Evolutionary conservation across 2,888 invertebrate species (phyloP), one percentile per base, ranked within the genome.

Genomic region (Anthrax anthrax): DNA sequence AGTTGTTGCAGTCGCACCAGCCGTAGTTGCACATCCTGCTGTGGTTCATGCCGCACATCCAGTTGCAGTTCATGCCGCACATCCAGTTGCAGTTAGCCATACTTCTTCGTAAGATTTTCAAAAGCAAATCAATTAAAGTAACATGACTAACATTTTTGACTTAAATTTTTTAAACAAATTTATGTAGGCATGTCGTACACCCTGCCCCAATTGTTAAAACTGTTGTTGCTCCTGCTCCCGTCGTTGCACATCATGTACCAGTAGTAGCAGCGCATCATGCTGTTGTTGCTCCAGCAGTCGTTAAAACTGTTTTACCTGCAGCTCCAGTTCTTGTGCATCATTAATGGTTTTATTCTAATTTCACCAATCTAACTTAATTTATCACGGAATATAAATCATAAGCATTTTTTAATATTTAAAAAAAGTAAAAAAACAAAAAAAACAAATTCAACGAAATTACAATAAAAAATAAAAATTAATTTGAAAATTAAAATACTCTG

Each of bases 151-250:
- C 5, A 27, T 8, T 27, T 27, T 9, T 2, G 9, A 27, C 9
- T 27, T 27, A 27, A 27, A 27, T 8, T 32, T 44, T 8, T 12
- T 14, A n/a, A 19, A 16, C 14, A 17, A 16, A 17, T 32, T 18
- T 38, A 17, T 32, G 10, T 29, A 41, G 44, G 18, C 46, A 48
- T 23, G 43, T 66, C 23, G 54, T 68, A 56, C 72, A 73, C 47
- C 71, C 72, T 46, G 60, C 58, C 16, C 58, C 71, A 37, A 57
- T 64, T 19, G 55, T 55, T 12, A 63, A 59, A 56, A 58, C 62
- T 32, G 52, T 65, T 12, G 57, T 62, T 19, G 46, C 34, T 29
- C 47, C 41, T 27, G 38, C 49, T 14, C 54, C 58, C 37, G 52
- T 53, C 17, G 61, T 60, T 47, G 60, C 61, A 13, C 56, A 63